phyloP scores from a whole-genome alignment of 1,140 invertebrate genomes.

The Diabrotica virgifera region DNA sequence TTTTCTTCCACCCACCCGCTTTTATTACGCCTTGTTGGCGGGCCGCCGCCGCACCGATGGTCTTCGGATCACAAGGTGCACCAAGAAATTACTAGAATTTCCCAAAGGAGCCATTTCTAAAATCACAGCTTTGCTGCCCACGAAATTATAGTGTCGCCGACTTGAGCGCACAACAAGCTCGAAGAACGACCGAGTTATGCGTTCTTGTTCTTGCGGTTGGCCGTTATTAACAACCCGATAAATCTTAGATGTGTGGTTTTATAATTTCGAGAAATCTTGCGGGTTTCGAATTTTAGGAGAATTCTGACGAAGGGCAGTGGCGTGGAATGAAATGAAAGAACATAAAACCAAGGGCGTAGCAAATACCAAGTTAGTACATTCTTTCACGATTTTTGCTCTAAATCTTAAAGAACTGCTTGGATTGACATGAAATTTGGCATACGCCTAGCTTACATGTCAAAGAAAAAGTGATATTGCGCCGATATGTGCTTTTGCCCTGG shows the following conservation, averaged over 20 bases:
- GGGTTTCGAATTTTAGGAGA: background rate
- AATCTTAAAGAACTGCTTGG: too few species aligned
- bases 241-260: background rate
- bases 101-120: background rate
- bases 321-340: background rate
- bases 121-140: background rate
- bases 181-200: background rate
- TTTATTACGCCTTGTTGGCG: conserved; percentile 1
- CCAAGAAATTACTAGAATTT: background rate
- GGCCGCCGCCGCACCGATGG: conserved; percentile 1
- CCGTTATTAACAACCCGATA: background rate
- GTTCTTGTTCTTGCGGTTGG: background rate
- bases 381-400: too few species aligned
- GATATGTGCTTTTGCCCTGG: too few species aligned
- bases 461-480: too few species aligned
- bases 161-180: background rate
- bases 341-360: too few species aligned
- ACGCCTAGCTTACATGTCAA: too few species aligned
- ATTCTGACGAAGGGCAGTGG: background rate
- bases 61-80: background rate
- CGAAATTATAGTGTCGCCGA: conserved; percentile 1
- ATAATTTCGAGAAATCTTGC: background rate
- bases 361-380: too few species aligned
- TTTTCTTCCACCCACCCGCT: background rate
- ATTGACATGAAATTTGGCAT: too few species aligned